These are phyloP conservation scores for Tipula helvola DNA, from an alignment of 2,888 invertebrate genomes.

Conservation along the genomic window DNA sequence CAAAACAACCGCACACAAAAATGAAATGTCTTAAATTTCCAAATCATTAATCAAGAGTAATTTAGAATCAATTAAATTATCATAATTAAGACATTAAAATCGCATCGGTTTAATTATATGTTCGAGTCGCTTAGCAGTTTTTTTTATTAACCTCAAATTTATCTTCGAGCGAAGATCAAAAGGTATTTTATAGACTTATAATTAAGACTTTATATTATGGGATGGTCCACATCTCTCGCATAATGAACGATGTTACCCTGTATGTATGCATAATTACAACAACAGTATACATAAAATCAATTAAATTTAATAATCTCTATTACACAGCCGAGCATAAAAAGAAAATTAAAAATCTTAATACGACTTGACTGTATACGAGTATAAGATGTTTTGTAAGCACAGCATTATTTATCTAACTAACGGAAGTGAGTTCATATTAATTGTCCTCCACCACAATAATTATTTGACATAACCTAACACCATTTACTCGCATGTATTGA, in stretches of 20 bases:
- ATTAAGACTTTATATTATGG: neutral
- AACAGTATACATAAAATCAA: neutral
- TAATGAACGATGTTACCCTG: neutral
- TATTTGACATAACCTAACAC: neutral
- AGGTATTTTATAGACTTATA: neutral
- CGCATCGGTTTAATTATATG: neutral
- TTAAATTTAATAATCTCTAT: neutral
- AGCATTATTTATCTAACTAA: neutral
- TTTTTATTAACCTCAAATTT: neutral
- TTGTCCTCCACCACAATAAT: neutral
- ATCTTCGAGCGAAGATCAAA: neutral
- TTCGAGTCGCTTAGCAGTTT: neutral
- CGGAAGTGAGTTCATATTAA: constrained; percentile 9
- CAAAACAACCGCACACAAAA: neutral
- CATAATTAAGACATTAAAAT: neutral
- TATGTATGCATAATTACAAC: neutral
- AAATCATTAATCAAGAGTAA: neutral
- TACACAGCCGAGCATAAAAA: too few species aligned
- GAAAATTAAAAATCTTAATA: neutral
- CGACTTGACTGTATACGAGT: neutral
- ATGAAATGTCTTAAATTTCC: neutral
- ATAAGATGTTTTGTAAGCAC: neutral
- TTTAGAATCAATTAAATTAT: neutral
- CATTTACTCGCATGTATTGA: neutral
- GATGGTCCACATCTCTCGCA: neutral